phyloP scores from a whole-genome alignment of 2,797 vertebrate genomes.

The Leuciscus waleckii region DNA sequence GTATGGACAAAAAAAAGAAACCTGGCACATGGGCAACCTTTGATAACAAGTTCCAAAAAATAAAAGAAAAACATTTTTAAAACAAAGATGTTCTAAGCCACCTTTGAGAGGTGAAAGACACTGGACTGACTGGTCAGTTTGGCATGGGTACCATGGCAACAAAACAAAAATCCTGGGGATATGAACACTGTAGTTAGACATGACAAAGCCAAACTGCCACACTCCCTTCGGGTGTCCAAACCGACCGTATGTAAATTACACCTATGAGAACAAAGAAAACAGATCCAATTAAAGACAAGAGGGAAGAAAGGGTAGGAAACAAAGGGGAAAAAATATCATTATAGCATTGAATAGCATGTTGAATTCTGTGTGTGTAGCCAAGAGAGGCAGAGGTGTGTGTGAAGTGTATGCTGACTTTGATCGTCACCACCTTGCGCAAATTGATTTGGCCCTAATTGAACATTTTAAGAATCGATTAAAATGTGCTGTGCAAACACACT shows the following conservation, averaged over 20 bases:
- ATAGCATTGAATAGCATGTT: not conserved
- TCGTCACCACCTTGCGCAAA: constrained; percentile 55
- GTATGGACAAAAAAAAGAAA: not conserved
- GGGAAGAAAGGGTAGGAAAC: not conserved
- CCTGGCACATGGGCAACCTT: not conserved
- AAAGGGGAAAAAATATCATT: not conserved
- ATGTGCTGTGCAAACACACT: constrained; percentile 62
- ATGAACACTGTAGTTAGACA: not conserved
- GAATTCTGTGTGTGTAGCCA: constrained; percentile 13
- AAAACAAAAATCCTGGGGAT: constrained; percentile 5
- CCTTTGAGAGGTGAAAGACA: not conserved
- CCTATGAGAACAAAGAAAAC: not conserved
- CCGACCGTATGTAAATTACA: not conserved
- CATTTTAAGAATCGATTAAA: constrained; percentile 62
- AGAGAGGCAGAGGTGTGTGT: constrained; percentile 15
- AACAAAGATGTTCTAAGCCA: not conserved
- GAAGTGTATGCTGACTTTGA: constrained; percentile 42
- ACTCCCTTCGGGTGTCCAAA: constrained; percentile 13
- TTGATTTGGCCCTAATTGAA: constrained; percentile 60
- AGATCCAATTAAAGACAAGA: constrained; percentile 22
- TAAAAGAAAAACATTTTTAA: not conserved
- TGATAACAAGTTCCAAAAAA: not conserved
- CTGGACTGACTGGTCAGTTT: constrained; percentile 16
- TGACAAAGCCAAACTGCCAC: constrained; percentile 10
- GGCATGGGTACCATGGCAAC: constrained; percentile 35